Base-by-base conservation (phyloP, 2,797 vertebrate genomes). In the Darevskia nairensis region DNA sequence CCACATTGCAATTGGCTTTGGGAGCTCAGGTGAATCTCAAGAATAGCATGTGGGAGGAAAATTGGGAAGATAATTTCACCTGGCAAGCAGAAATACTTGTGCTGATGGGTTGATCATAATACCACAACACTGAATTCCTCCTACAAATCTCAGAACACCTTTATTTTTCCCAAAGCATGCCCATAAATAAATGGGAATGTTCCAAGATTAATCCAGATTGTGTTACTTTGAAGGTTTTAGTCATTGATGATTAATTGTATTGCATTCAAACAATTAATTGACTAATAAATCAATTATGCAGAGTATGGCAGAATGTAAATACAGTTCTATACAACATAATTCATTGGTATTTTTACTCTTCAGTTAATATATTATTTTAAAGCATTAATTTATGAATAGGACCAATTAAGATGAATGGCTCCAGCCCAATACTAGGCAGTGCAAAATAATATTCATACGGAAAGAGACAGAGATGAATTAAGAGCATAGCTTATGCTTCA, bases 201-300 rank as follows among this genome's bases (percentile, higher is more conserved):
- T 81, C 41, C 41, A 55, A 27, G 19, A 89, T 85, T 85, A 89
- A 85, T 66, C 88, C 71, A 81, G 78, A 75, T 85, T 80, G 68
- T 25, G 32, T 76, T 75, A 41, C 9, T 85, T 85, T 32, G 71
- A 75, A 72, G 17, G 19, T 35, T 75, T 35, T 75, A 66, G 69
- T 68, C n/a, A 50, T 85, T 25, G 39, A 5, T 75, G 78, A 89
- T 85, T 75, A 81, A 89, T 89, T 89, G 71, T 68, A 85, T 81
- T 81, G n/a, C 69, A 80, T 68, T 64, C 55, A 75, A 17, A 89
- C 17, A 44, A 76, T 85, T 81, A 85, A 85, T 55, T 85, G 78
- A 81, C 71, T 44, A 85, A 89, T 85, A 80, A 89, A 89, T 81
- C 83, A 85, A 68, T 89, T 81, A 81, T 75, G 80, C n/a, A 74